Percentiles rank a stretch among this genome's conserved stretches.
phyloP scores from a whole-genome alignment of 2,113 vertebrate species.

The Hepsetus odoe region DNA sequence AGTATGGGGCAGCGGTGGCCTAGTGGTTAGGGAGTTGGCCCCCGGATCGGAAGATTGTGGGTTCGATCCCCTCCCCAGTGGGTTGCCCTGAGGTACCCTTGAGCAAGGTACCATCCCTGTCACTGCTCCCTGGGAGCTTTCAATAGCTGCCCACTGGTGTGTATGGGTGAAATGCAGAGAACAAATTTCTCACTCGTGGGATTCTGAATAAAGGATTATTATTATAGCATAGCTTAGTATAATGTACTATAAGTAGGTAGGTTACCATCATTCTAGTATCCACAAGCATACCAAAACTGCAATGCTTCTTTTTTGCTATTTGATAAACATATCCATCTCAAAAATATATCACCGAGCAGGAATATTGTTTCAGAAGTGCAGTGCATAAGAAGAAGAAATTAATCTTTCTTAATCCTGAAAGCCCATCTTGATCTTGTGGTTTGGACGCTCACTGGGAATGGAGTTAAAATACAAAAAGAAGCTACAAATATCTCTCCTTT shows the following conservation, averaged over 20 bases:
- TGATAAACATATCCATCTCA: conserved; percentile 37
- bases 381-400: conserved; percentile 69
- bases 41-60: too few relatives aligned
- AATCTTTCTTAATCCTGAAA: conserved; percentile 76
- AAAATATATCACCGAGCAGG: conserved; percentile 59
- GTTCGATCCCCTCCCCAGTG: too few relatives aligned
- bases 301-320: conserved; percentile 10
- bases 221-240: neutral
- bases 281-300: neutral
- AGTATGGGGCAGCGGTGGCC: too few relatives aligned
- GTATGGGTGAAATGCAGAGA: too few relatives aligned
- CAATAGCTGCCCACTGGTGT: too few relatives aligned
- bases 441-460: conserved; percentile 71
- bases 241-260: too few relatives aligned
- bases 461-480: conserved; percentile 64
- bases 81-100: too few relatives aligned
- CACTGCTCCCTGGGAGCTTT: too few relatives aligned
- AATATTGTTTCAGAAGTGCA: conserved; percentile 76
- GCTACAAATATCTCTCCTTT: conserved; percentile 84
- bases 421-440: conserved; percentile 75
- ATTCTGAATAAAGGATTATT: too few relatives aligned
- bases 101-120: too few relatives aligned
- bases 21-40: too few relatives aligned
- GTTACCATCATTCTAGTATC: neutral
- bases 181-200: too few relatives aligned